Conservation (phyloP, 2,888 invertebrate species). For the Zonitis immaculata region DNA sequence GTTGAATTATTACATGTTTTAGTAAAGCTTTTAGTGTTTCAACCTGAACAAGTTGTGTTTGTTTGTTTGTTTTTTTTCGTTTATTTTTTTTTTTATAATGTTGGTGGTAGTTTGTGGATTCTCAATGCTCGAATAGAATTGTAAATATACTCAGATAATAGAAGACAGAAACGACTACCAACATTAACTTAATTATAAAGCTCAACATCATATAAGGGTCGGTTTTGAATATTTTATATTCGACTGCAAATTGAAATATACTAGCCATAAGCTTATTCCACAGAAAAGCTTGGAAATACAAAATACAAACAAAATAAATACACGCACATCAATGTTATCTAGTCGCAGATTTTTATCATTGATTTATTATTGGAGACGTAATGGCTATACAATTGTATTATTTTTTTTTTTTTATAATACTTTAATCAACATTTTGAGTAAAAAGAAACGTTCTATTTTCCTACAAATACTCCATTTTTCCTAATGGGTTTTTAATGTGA, state of each 20-base stretch:
- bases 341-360: too few species aligned
- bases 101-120: background rate
- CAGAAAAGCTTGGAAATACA: too few species aligned
- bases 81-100: background rate
- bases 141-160: too few species aligned
- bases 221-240: background rate
- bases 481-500: constrained; percentile 20
- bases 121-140: too few species aligned
- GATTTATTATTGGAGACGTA: background rate
- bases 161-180: background rate
- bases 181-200: background rate
- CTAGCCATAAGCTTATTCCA: too few species aligned
- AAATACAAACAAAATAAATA: too few species aligned
- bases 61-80: constrained; percentile 2
- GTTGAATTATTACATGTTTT: constrained; percentile 22
- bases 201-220: background rate
- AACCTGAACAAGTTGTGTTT: constrained; percentile 20
- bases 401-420: background rate
- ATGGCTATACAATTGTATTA: background rate
- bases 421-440: background rate
- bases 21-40: constrained; percentile 22
- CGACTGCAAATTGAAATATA: too few species aligned
- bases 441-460: background rate
- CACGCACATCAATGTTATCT: too few species aligned
- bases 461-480: background rate